These are phyloP conservation scores for Psittacula derbiana DNA, from an alignment of 2,797 vertebrate species.

Conservation along the genomic window DNA sequence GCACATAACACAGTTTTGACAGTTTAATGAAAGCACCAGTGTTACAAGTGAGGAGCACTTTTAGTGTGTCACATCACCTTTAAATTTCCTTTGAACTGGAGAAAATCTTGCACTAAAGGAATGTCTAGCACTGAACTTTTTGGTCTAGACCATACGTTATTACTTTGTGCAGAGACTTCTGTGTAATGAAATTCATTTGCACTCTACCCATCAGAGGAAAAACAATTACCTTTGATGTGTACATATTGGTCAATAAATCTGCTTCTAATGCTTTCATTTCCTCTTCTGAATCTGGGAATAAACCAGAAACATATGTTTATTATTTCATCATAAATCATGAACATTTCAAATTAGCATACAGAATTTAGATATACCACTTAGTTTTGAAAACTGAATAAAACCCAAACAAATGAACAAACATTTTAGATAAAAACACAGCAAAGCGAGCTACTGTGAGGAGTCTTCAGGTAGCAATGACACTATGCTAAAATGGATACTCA, in stretches of 20 bases:
- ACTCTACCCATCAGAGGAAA: conserved; percentile 10
- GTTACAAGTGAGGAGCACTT: not conserved
- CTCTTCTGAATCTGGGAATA: conserved; percentile 85
- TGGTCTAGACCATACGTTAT: conserved; percentile 11
- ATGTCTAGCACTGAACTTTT: conserved; percentile 24
- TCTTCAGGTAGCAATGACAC: not conserved
- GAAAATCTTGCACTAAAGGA: conserved; percentile 17
- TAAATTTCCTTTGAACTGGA: conserved; percentile 46
- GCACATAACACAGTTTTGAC: conserved; percentile 1
- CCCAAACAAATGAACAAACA: not conserved
- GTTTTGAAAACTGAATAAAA: not conserved
- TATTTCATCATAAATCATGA: conserved; percentile 41
- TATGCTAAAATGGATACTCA: not conserved
- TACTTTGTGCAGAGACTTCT: conserved; percentile 29
- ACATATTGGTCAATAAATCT: conserved; percentile 89
- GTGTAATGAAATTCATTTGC: conserved; percentile 48
- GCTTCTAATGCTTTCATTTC: conserved; percentile 86
- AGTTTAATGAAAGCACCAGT: conserved; percentile 53
- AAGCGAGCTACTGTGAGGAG: not conserved
- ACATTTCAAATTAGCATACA: not conserved
- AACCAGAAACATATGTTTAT: conserved; percentile 69
- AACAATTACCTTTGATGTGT: conserved; percentile 88
- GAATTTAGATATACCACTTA: not conserved
- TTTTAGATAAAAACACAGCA: not conserved
- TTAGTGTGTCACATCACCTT: conserved; percentile 33